These are phyloP conservation scores for Pseudochirops cupreus DNA, from an alignment of 2,797 vertebrate species.

Conservation along the genomic window DNA sequence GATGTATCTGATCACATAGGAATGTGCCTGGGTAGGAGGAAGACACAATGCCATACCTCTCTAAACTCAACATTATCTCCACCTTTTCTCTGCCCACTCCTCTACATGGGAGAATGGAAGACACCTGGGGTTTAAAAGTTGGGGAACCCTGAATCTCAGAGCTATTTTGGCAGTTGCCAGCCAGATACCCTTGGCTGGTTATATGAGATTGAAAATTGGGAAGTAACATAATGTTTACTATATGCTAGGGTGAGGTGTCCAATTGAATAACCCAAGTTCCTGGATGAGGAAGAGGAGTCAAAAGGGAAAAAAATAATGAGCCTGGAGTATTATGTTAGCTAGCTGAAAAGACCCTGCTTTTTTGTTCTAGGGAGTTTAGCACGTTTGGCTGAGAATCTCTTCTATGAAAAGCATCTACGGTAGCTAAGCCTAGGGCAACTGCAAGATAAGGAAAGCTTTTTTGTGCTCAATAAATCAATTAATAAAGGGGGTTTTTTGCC, in stretches of 20 bases:
- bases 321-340: neutral
- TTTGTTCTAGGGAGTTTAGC: neutral
- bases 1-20: neutral
- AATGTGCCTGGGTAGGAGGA: neutral
- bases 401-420: neutral
- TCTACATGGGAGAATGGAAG: neutral
- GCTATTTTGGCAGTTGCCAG: neutral
- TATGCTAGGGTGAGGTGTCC: neutral
- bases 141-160: neutral
- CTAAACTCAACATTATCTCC: neutral
- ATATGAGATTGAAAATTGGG: neutral
- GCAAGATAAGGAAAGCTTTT: neutral
- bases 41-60: neutral
- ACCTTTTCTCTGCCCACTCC: neutral
- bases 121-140: neutral
- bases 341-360: neutral
- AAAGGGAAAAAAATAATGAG: neutral
- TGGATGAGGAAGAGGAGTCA: neutral
- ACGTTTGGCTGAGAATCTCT: neutral
- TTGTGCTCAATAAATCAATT: neutral
- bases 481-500: neutral
- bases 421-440: neutral
- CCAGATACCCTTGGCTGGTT: neutral
- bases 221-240: neutral
- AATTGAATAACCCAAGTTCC: neutral